Evolutionary conservation across 2,113 vertebrate species (phyloP).

Genomic region (Macquaria ambigua): DNA sequence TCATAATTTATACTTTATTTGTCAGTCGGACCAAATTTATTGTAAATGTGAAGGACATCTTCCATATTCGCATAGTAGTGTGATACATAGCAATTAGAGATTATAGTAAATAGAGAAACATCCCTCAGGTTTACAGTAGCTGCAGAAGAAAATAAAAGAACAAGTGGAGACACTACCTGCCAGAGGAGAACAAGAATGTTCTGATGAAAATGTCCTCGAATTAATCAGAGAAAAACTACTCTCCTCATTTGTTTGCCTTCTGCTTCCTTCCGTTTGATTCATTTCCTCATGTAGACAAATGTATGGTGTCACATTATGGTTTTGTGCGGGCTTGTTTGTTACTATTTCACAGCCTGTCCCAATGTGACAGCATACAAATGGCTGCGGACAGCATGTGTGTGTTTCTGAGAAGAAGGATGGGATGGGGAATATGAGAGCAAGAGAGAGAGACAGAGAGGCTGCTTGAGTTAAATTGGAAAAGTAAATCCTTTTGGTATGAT

Average conservation of each 20-base stretch:
- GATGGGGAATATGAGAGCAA: constrained; percentile 4
- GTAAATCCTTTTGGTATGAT: constrained; percentile 60
- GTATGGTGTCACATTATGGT: constrained; percentile 28
- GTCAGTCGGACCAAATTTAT: neutral
- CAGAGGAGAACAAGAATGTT: constrained; percentile 11
- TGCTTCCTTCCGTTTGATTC: constrained; percentile 18
- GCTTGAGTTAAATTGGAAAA: constrained; percentile 53
- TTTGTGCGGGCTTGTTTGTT: constrained; percentile 49
- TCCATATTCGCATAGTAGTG: neutral
- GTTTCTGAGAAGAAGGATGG: constrained; percentile 15
- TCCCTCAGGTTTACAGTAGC: neutral
- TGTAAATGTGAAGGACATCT: neutral
- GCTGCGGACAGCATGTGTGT: constrained; percentile 16
- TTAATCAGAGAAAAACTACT: constrained; percentile 12
- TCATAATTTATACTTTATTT: neutral
- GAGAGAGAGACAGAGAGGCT: neutral
- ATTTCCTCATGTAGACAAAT: constrained; percentile 37
- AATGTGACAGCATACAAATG: constrained; percentile 35
- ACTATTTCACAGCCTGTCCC: constrained; percentile 35
- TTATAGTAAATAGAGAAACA: neutral
- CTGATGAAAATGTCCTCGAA: neutral
- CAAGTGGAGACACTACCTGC: neutral
- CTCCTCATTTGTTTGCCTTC: neutral
- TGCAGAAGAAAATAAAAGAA: neutral
- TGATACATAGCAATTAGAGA: neutral